Base-by-base conservation (phyloP, 2,113 vertebrate species). In the Xenopus borealis region DNA sequence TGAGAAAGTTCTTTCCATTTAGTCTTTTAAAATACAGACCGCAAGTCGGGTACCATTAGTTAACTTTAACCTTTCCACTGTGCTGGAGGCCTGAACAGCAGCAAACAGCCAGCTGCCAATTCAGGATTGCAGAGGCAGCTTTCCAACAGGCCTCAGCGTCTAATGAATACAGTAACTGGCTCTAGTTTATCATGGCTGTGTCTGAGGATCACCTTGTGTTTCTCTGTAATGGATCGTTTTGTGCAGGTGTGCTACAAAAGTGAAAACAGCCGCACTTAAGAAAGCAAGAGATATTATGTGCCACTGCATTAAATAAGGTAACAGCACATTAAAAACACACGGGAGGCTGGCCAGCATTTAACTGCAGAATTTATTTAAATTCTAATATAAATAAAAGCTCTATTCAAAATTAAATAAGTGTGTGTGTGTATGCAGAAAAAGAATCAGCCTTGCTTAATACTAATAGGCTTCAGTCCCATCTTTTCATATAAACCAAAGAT, bases 271-370 rank as follows among this genome's bases (percentile, higher is more conserved):
- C 67, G 18, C 63, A 67, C 67, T 77, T 77, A 77, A 70, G 33
- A 70, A 77, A 77, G 59, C 74, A 77, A 77, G 74, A 77, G 74
- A 77, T 77, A 77, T 61, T 67, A 77, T 77, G 74, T 77, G 67
- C 74, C 66, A 70, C 74, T 77, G 74, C 61, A 77, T 77, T 77
- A 77, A 77, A 77, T 69, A 77, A 77, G 67, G 74, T 77, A 77
- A 77, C 66, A 77, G 74, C 17, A 77, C 74, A 77, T 77, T 77
- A 70, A 77, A 75, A 77, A 63, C 66, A 59, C 74, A 65, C 33
- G 61, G 74, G 74, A 77, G 67, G 74, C 74, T 70, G 74, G 74
- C 61, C 67, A 70, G 67, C 27, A 50, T 70, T 67, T 75, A 58
- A 69, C 66, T 55, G 66, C 16, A 77, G 46, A 77, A 70, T 46